Evolutionary conservation across 2,797 vertebrate species (phyloP), one percentile per base, ranked within the genome.

Genomic region (Simalia tracyae): DNA sequence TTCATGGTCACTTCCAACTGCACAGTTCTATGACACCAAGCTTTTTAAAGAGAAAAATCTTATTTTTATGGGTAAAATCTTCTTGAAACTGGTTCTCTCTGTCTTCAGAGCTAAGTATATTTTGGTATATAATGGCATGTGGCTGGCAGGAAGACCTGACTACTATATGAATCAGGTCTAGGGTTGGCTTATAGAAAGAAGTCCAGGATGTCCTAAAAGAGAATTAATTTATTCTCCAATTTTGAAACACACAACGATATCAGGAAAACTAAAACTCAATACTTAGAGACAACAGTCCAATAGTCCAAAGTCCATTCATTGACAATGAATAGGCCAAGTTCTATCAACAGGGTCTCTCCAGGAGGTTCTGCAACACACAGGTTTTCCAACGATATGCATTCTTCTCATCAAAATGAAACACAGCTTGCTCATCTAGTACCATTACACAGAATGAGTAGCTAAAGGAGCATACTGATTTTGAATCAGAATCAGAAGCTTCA

Each of bases 401-500:
- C 63, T 54, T 36, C 15, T 26, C 36, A 3, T 60, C 31, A 81
- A 28, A 60, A 24, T 24, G 1, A 31, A 90, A 61, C 42, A 6
- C 11, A 15, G 22, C 89, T 84, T 28, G 22, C 76, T 84, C 76
- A 42, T 4, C 22, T 1, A 36, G 1, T 68, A 26, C 36, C 59
- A 31, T 56, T 12, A 26, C 4, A 63, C 15, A 59, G 26, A 64
- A 12, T 26, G 12, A 36, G 86, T 15, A 87, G 36, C 56, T 46
- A 42, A 84, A 84, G 28, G 4, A 46, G 64, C 15, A 24, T 76
- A 19, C 4, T 42, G 15, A 26, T 24, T 94, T 95, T 56, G n/a
- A 90, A 92, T 96, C 94, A 94, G 95, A 46, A 81, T 46, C 76
- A 36, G 46, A 24, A 81, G 3, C 76, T 81, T 24, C 76, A 81